Evolutionary conservation across 2,888 invertebrate species (phyloP).

Genomic region (Drosophila hawaiiensis): DNA sequence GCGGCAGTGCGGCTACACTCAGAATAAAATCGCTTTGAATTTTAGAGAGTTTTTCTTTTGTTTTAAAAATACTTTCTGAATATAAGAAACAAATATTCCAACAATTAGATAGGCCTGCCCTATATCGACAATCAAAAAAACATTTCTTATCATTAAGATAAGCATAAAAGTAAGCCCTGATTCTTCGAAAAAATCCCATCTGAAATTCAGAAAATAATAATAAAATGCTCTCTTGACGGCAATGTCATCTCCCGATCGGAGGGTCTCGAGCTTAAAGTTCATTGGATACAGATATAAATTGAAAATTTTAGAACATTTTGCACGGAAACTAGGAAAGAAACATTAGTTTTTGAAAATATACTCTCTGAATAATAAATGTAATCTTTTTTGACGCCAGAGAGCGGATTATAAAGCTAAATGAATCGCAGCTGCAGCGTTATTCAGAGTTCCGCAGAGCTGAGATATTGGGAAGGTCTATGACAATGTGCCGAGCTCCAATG

Average conservation of each 20-base stretch:
- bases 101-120: background rate
- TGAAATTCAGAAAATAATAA: too few relatives aligned
- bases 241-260: background rate
- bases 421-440: constrained; percentile 44
- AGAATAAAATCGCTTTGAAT: background rate
- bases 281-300: background rate
- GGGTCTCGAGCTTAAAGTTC: background rate
- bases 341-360: too few relatives aligned
- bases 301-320: background rate
- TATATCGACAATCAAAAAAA: background rate
- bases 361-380: background rate
- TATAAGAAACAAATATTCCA: background rate
- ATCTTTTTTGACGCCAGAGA: constrained; percentile 31
- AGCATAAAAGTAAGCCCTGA: background rate
- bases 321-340: too few relatives aligned
- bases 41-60: background rate
- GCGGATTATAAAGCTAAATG: constrained; percentile 39
- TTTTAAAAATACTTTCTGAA: background rate
- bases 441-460: constrained; percentile 54
- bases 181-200: background rate
- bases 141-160: background rate
- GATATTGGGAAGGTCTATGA: constrained; percentile 71
- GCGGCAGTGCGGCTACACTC: constrained; percentile 48
- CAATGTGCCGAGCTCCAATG: constrained; percentile 58
- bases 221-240: background rate